Evolutionary conservation across 2,888 invertebrate species (phyloP).

Genomic region (Catocala fraxini): DNA sequence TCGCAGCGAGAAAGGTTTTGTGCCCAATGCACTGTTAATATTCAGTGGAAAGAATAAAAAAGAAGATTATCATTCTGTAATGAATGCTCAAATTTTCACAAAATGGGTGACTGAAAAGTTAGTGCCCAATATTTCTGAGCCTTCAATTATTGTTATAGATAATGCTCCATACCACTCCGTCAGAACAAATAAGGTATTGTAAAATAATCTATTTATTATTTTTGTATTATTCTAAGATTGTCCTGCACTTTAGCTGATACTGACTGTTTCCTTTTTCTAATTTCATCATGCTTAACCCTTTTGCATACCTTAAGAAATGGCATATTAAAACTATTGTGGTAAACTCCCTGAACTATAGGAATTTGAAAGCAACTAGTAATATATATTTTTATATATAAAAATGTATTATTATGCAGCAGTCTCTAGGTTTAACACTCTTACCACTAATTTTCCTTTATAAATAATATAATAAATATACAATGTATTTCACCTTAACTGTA

Average conservation of each 20-base stretch:
- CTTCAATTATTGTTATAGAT: constrained; percentile 22
- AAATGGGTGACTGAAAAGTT: constrained; percentile 41
- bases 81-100: constrained; percentile 41
- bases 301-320: too few species aligned
- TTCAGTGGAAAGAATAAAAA: constrained; percentile 39
- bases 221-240: too few species aligned
- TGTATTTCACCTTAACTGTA: too few species aligned
- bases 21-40: constrained; percentile 39
- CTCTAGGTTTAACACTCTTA: constrained; percentile 12
- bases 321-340: too few species aligned
- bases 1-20: constrained; percentile 43
- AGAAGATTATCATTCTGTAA: constrained; percentile 44
- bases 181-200: constrained; percentile 6
- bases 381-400: constrained; percentile 33
- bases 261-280: too few species aligned
- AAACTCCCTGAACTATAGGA: too few species aligned
- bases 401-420: constrained; percentile 20
- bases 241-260: too few species aligned
- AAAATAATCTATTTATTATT: too few species aligned
- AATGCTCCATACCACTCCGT: constrained; percentile 16
- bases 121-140: constrained; percentile 29
- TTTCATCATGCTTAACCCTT: too few species aligned
- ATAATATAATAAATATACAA: too few species aligned
- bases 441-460: constrained; percentile 21
- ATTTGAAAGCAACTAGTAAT: constrained; percentile 19